These are phyloP conservation scores for Ectobius pallidus DNA, from an alignment of 2,888 invertebrate genomes.

Conservation along the genomic window DNA sequence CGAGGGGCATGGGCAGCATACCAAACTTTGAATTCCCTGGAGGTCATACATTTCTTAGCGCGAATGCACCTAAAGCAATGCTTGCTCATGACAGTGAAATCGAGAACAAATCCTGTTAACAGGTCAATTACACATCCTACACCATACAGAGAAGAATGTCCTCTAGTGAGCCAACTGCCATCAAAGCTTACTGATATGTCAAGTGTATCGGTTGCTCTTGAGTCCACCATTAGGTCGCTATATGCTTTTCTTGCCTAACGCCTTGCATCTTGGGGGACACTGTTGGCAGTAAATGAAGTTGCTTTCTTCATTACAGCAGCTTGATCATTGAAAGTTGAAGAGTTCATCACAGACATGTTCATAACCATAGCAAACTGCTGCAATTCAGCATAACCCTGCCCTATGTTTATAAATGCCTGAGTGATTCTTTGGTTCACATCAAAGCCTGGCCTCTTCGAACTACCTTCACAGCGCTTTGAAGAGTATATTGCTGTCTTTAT, in stretches of 20 bases:
- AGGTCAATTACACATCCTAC: slow-evolving; percentile 5
- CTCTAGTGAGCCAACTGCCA: neutral
- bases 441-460: neutral
- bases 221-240: neutral
- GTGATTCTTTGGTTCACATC: neutral
- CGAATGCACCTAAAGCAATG: neutral
- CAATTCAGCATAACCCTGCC: neutral
- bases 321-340: slow-evolving; percentile 2
- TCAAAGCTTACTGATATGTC: slow-evolving; percentile 4
- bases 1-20: slow-evolving; percentile 38
- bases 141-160: neutral
- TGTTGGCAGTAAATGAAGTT: slow-evolving; percentile 11
- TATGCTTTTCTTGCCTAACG: neutral
- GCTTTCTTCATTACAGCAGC: slow-evolving; percentile 1
- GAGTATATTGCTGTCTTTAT: neutral
- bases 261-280: slow-evolving; percentile 12
- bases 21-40: slow-evolving; percentile 42
- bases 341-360: neutral
- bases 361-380: slow-evolving; percentile 14
- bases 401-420: slow-evolving; percentile 7
- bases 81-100: neutral
- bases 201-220: neutral
- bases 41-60: neutral
- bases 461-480: neutral
- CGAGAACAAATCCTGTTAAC: neutral